Percentiles rank a stretch among this genome's conserved stretches.
These are phyloP conservation scores for Cuculus canorus DNA, from an alignment of 2,797 vertebrate genomes.

Conservation along the genomic window DNA sequence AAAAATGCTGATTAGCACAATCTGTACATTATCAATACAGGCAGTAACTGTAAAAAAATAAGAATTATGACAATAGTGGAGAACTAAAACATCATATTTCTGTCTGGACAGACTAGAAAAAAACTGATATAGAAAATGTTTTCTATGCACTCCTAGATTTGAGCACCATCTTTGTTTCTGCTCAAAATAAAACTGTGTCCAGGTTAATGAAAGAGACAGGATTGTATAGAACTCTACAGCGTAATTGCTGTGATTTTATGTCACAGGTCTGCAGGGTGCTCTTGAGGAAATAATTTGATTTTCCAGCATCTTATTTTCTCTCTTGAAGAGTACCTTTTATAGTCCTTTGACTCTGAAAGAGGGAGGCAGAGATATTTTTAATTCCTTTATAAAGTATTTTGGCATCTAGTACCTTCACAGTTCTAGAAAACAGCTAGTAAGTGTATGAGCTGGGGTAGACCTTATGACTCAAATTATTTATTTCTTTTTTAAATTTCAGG, in stretches of 20 bases:
- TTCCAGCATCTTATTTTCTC: not conserved
- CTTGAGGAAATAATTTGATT: not conserved
- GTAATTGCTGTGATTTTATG: not conserved
- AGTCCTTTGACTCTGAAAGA: not conserved
- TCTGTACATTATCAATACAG: not conserved
- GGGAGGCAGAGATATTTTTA: not conserved
- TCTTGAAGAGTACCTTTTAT: not conserved
- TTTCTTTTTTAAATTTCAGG: not conserved
- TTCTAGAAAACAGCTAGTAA: not conserved
- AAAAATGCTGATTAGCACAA: not conserved
- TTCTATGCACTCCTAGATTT: not conserved
- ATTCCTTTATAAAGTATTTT: not conserved
- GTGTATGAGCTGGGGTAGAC: not conserved
- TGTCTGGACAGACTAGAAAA: not conserved
- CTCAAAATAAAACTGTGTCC: not conserved
- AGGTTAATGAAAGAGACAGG: not conserved
- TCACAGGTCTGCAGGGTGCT: not conserved
- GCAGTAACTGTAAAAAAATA: not conserved
- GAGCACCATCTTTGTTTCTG: not conserved
- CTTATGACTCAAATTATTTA: not conserved
- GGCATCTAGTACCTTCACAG: not conserved
- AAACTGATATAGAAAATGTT: not conserved
- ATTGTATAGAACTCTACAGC: not conserved
- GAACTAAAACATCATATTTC: not conserved
- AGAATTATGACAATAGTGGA: not conserved